Base-by-base conservation (phyloP, 1,140 invertebrate genomes). In the Galendromus occidentalis region DNA sequence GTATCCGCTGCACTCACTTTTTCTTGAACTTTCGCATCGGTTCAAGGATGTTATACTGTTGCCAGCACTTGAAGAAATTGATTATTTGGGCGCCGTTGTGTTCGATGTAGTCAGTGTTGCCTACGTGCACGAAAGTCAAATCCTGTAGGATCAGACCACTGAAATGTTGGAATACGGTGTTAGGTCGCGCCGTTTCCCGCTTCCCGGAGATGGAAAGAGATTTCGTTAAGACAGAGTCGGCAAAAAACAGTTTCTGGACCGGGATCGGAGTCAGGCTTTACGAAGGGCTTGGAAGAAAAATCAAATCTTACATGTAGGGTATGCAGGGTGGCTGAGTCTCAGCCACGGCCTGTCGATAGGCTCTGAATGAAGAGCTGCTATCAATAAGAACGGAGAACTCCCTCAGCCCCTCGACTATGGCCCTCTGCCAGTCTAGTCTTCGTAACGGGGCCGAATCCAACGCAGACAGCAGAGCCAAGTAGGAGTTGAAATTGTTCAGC, bases 401-500 rank as follows among this genome's bases (percentile, higher is more conserved):
- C 72, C 91, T 88, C 41, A 72, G 69, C 71, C 78, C 77, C 69
- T 98, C 93, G 14, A 85, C 86, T 66, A 95, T 88, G 71, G 87
- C 88, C 73, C 90, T 87, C 65, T 77, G 78, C 91, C 93, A 98
- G 74, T 97, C 93, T 55, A 98, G 80, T 69, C 94, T 78, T 67
- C 89, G 80, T 66, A 98, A 86, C 2, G 95, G 94, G 7, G 92
- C 91, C 39, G 92, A 98, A 77, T 97, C 92, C 63, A 99, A 78
- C 22, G 95, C 95, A 9, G 92, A 95, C 29, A 99, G 78, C 67
- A 98, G 79, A 5, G 94, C 94, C 69, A 99, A 78, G 79, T 97
- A 97, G 42, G 92, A 97, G 79, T 98, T 98, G 74, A 96, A 98
- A 77, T 99, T 98, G 67, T 93, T 95, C 73, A 98, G 86, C 75